Evolutionary conservation across 2,797 vertebrate species (phyloP), one percentile per base, ranked within the genome.

Genomic region (Scleropages formosus): DNA sequence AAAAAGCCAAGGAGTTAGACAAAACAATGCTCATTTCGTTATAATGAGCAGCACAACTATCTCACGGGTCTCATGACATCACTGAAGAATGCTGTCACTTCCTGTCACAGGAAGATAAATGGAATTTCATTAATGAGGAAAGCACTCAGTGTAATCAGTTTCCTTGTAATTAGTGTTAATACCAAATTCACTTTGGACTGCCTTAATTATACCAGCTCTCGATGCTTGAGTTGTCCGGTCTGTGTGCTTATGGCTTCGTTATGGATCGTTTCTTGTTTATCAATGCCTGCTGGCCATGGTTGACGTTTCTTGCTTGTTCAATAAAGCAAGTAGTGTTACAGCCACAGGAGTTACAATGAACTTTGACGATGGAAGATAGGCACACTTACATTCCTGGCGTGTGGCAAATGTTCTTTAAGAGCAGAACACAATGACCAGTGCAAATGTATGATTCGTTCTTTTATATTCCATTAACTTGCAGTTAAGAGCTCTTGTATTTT

Each of bases 121-220:
- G 77, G 69, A 78, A 65, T 53, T 59, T 58, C 77, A n/a, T 61
- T 81, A 79, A 83, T 39, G 67, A 78, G 73, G 75, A 74, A 73
- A 78, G 69, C 67, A 67, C 74, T 51, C 51, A 66, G 66, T 74
- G 76, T 75, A 79, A 85, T 85, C 83, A 84, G 78, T 85, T 86
- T 76, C 46, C 26, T 72, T 69, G 77, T 82, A 85, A 85, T 86
- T 86, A 81, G 72, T 77, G 79, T 82, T 84, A 78, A 81, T 39
- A 83, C 79, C 82, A 77, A 64, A 75, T 69, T 65, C 8, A 73
- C 72, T 70, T 65, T 58, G 0, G 70, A 64, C 64, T 77, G 63
- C 74, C 68, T 80, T 79, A 68, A 84, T 81, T 78, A 66, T 66
- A 77, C 61, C 77, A 69, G 62, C 46, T 60, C 64, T 44, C 3